Evolutionary conservation across 2,888 invertebrate genomes (phyloP).

Genomic region (Eupithecia exiguata): DNA sequence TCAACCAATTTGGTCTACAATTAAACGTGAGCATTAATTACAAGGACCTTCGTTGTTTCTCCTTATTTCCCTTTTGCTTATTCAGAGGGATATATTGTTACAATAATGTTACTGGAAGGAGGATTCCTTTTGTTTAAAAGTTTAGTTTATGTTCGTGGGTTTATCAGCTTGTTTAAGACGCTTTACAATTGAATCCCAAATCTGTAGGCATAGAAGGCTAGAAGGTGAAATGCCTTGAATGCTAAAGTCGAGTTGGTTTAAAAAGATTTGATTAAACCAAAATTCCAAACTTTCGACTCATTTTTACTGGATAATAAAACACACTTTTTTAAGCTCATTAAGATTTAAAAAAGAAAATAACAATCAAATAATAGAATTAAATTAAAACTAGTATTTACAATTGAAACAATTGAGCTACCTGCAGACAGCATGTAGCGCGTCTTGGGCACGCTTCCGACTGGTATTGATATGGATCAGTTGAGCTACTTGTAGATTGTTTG

Average conservation of each 20-base stretch:
- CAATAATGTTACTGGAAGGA: conserved; percentile 54
- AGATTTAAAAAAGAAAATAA: too few relatives aligned
- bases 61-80: conserved; percentile 82
- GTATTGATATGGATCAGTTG: too few relatives aligned
- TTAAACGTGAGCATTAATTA: conserved; percentile 83
- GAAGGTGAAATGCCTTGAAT: not conserved
- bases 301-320: too few relatives aligned
- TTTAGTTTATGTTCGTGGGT: not conserved
- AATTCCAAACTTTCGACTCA: not conserved
- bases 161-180: not conserved
- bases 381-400: too few relatives aligned
- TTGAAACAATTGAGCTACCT: too few relatives aligned
- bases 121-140: conserved; percentile 10
- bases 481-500: too few relatives aligned
- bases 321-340: too few relatives aligned
- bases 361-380: too few relatives aligned
- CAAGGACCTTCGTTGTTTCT: conserved; percentile 65
- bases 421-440: too few relatives aligned
- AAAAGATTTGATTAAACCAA: not conserved
- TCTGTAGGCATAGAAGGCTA: not conserved
- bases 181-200: not conserved
- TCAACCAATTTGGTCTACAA: conserved; percentile 73
- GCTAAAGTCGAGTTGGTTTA: not conserved
- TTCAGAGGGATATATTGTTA: conserved; percentile 67
- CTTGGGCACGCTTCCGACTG: too few relatives aligned